Percentiles rank a stretch among this genome's conserved stretches.
These are phyloP conservation scores for Eutrigla gurnardus DNA, from an alignment of 2,797 vertebrate species.

Conservation along the genomic window DNA sequence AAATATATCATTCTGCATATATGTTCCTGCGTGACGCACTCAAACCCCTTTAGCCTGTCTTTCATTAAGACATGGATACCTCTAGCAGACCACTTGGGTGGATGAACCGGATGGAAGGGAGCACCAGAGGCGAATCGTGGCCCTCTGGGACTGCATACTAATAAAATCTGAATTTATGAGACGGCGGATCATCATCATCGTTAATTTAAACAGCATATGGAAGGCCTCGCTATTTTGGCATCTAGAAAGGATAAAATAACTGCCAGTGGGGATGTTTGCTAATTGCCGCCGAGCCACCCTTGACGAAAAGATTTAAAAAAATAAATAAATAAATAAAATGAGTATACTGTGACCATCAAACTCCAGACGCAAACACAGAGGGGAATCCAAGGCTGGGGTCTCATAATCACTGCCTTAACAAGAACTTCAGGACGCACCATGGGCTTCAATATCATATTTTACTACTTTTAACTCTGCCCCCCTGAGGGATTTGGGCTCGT, in stretches of 20 bases:
- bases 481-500: conserved; percentile 7
- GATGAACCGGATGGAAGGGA: conserved; percentile 46
- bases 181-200: conserved; percentile 7
- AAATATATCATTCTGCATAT: conserved; percentile 49
- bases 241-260: conserved; percentile 39
- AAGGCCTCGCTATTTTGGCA: conserved; percentile 28
- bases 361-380: conserved; percentile 50
- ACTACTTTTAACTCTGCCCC: conserved; percentile 19
- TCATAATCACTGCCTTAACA: conserved; percentile 37
- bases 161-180: conserved; percentile 46
- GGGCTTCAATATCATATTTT: conserved; percentile 45
- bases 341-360: conserved; percentile 50
- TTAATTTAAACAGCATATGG: conserved; percentile 35
- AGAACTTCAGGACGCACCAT: conserved; percentile 22
- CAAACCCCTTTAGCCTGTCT: conserved; percentile 22
- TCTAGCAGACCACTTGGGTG: conserved; percentile 5
- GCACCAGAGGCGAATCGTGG: conserved; percentile 47
- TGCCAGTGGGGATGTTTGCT: conserved; percentile 39
- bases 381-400: conserved; percentile 21
- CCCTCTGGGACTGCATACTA: conserved; percentile 9
- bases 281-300: conserved; percentile 23
- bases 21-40: conserved; percentile 28
- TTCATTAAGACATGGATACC: conserved; percentile 26
- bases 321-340: too few species aligned
- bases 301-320: not conserved